phyloP scores from a whole-genome alignment of 2,797 vertebrate genomes.

The Periparus ater region DNA sequence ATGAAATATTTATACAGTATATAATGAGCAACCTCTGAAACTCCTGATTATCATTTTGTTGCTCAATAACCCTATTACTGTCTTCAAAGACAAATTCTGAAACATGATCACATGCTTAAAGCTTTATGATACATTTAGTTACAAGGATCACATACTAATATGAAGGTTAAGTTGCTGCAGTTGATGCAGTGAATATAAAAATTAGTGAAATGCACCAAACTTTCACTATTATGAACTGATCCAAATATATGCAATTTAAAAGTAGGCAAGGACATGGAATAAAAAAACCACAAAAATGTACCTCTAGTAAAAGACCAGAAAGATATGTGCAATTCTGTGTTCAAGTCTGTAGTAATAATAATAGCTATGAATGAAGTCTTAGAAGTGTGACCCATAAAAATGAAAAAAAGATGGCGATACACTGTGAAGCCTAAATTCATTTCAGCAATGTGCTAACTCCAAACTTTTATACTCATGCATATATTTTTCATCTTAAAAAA shows the following conservation, averaged over 20 bases:
- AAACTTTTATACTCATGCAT: not conserved
- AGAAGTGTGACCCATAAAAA: not conserved
- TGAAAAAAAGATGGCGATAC: not conserved
- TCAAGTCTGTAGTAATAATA: not conserved
- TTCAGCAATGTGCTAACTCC: not conserved
- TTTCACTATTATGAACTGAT: not conserved
- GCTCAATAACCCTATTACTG: conserved; percentile 1
- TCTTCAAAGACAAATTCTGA: conserved; percentile 34
- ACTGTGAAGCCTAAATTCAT: not conserved
- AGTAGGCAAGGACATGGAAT: not conserved
- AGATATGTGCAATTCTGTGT: not conserved
- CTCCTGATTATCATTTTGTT: conserved; percentile 61
- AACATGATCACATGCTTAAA: not conserved
- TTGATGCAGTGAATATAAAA: not conserved
- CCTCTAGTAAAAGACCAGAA: not conserved
- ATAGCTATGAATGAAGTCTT: not conserved
- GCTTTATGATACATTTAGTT: conserved; percentile 9
- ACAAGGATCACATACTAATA: not conserved
- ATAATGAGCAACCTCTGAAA: conserved; percentile 62
- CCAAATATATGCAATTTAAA: not conserved
- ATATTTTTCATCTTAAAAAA: not conserved
- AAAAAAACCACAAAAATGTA: not conserved
- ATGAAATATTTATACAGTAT: conserved; percentile 65
- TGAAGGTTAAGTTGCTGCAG: not conserved
- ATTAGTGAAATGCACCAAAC: not conserved